phyloP scores from a whole-genome alignment of 53 echinoderm and acorn worm species.

The Patiria pectinifera region DNA sequence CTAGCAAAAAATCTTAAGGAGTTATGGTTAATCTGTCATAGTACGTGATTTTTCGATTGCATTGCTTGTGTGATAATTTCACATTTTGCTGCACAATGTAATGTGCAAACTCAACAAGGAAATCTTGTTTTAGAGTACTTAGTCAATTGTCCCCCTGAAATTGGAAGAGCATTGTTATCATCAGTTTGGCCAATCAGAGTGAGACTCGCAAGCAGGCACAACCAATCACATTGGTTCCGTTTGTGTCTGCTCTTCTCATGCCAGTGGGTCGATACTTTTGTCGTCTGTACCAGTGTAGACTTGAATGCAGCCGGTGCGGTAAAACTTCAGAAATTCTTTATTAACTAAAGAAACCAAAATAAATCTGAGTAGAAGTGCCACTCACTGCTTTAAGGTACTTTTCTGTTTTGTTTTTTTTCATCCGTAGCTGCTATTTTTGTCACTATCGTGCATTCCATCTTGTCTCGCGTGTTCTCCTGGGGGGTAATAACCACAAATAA shows the following conservation, averaged over 20 bases:
- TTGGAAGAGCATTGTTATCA: too few relatives aligned
- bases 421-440: neutral
- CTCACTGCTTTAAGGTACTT: neutral
- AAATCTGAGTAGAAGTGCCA: neutral
- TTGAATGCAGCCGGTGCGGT: neutral
- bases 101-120: too few relatives aligned
- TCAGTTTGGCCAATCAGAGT: too few relatives aligned
- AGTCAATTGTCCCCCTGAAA: too few relatives aligned
- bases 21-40: neutral
- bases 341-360: neutral
- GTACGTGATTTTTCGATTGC: too few relatives aligned
- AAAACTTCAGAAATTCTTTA: too few relatives aligned
- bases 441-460: neutral
- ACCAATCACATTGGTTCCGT: neutral
- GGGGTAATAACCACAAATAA: conserved; percentile 9
- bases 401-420: neutral
- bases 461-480: neutral
- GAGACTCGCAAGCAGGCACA: too few relatives aligned
- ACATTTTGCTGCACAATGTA: too few relatives aligned
- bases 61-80: too few relatives aligned
- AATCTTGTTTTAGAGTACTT: too few relatives aligned
- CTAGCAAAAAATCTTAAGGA: too few relatives aligned
- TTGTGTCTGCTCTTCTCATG: neutral
- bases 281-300: neutral
- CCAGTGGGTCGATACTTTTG: neutral